phyloP scores from a whole-genome alignment of 2,888 invertebrate species.

The Tenthredo scrophulariae region DNA sequence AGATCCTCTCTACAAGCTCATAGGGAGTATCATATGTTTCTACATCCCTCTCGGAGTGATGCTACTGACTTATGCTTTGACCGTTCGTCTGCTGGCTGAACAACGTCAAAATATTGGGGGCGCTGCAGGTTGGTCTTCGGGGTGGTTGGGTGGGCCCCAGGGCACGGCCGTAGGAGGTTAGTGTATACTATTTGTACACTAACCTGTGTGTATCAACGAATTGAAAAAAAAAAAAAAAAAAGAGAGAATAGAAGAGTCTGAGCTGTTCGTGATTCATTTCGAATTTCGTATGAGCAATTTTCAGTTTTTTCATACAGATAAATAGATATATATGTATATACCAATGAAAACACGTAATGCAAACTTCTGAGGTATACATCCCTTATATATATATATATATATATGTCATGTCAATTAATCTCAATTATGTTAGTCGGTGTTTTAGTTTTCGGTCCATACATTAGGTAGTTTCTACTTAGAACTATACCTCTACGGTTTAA shows the following conservation, averaged over 20 bases:
- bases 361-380: background rate
- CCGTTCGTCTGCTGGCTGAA: slow-evolving; percentile 91
- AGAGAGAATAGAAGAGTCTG: background rate
- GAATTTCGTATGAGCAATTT: background rate
- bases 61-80: slow-evolving; percentile 96
- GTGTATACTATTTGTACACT: slow-evolving; percentile 64
- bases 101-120: slow-evolving; percentile 88
- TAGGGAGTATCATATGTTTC: slow-evolving; percentile 96
- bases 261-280: background rate
- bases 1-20: slow-evolving; percentile 92
- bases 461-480: background rate
- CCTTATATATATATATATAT: background rate
- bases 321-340: too few relatives aligned
- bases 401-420: slow-evolving; percentile 36
- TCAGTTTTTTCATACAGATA: background rate
- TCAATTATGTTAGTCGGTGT: slow-evolving; percentile 33
- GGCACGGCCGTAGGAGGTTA: slow-evolving; percentile 68
- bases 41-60: slow-evolving; percentile 97
- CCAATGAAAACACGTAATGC: background rate
- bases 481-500: background rate
- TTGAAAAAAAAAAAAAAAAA: background rate
- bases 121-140: slow-evolving; percentile 85
- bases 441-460: background rate
- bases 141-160: slow-evolving; percentile 84
- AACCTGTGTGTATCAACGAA: slow-evolving; percentile 52